phyloP scores from a whole-genome alignment of 2,113 vertebrate genomes.

The Xiphorhynchus elegans region DNA sequence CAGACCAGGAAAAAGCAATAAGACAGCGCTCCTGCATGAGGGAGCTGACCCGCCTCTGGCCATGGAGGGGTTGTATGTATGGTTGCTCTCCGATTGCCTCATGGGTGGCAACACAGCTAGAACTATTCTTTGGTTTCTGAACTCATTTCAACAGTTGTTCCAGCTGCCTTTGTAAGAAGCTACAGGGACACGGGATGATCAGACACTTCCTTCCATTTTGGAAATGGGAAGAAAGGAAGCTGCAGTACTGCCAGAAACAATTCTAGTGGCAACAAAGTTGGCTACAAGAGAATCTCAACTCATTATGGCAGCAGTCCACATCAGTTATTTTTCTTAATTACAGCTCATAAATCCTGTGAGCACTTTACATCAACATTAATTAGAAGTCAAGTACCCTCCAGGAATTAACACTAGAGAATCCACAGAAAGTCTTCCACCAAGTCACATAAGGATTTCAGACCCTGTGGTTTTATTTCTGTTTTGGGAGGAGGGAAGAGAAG shows the following conservation, averaged over 20 bases:
- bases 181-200: accelerated
- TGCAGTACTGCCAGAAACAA: neutral
- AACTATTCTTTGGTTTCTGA: neutral
- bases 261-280: neutral
- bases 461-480: neutral
- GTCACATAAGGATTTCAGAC: neutral
- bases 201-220: neutral
- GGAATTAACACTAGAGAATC: neutral
- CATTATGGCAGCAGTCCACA: neutral
- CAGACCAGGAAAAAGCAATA: neutral
- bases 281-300: neutral
- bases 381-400: neutral
- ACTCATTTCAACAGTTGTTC: neutral
- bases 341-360: neutral
- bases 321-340: conserved; percentile 4
- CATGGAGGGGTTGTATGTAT: neutral
- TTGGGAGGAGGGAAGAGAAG: neutral
- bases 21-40: neutral
- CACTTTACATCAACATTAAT: neutral
- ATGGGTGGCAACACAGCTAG: neutral
- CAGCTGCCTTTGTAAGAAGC: neutral
- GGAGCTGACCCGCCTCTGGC: neutral
- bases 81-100: neutral
- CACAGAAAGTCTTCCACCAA: neutral
- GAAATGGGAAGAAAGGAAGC: neutral